Evolutionary conservation across 2,797 vertebrate species (phyloP), one percentile per base, ranked within the genome.

Genomic region (Australoheros facetus): DNA sequence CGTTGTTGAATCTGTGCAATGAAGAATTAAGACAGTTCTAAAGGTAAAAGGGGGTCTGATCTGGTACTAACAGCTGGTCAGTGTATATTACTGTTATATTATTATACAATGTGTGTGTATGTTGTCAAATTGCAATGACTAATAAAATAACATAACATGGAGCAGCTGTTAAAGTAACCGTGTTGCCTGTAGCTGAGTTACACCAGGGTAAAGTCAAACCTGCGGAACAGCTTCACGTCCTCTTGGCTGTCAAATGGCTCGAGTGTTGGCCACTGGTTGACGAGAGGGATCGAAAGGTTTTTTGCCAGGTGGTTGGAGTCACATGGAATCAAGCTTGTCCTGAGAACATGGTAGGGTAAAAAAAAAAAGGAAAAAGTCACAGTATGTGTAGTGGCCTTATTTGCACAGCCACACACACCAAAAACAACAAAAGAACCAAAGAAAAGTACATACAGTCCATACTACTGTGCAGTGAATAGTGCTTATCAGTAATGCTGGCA

Each of bases 261-360:
- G 72, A 97, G 93, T 0, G 95, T 94, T 4, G 97, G 97, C 98
- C 98, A 99, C 87, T 98, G 97, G 94, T 98, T 99, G 90, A 97
- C 95, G 85, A 98, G 89, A 48, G 97, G 96, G 26, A 97, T 96
- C 32, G 96, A 95, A 84, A 98, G 94, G 88, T 98, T 96, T 92
- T 98, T 98, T 88, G 95, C 95, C 90, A 98, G 93, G 87, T 96
- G 96, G 11, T 89, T 95, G 83, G 97, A 95, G 94, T 98, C 97
- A 58, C 97, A 96, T 16, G 98, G 98, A 92, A 99, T 98, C 89
- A 99, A 96, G 93, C 96, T 97, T 75, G 97, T 98, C 95, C 98
- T 99, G 93, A 78, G 62, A 93, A 93, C 89, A 14, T 28, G 89
- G 8, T 64, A 77, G 37, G n/a, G 79, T 48, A 72, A 32, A 76